Percentiles rank a stretch among this genome's conserved stretches.
phyloP scores from a whole-genome alignment of 2,113 vertebrate genomes.

The Xiphophorus hellerii region DNA sequence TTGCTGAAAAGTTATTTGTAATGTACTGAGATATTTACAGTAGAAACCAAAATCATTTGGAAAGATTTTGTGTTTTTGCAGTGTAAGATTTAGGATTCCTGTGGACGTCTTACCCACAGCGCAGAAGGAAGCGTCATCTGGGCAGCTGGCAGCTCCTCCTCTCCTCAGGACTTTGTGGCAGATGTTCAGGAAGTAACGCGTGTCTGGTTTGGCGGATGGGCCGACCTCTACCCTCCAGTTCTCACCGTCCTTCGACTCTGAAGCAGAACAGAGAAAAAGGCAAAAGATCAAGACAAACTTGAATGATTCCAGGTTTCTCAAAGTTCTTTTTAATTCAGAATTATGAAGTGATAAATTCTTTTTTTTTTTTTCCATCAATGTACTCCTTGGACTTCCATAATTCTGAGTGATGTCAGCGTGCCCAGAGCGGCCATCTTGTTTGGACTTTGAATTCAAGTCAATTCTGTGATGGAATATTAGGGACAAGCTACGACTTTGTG shows the following conservation, averaged over 20 bases:
- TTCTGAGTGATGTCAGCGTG: too few relatives aligned
- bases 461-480: too few relatives aligned
- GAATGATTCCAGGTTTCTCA: neutral
- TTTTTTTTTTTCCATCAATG: too few relatives aligned
- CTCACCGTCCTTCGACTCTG: constrained; percentile 76
- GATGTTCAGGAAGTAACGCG: constrained; percentile 88
- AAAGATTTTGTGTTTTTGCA: too few relatives aligned
- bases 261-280: constrained; percentile 8
- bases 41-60: too few relatives aligned
- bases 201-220: constrained; percentile 65
- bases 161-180: constrained; percentile 86
- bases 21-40: too few relatives aligned
- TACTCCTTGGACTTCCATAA: too few relatives aligned
- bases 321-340: neutral
- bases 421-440: too few relatives aligned
- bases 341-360: too few relatives aligned
- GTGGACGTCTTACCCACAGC: constrained; percentile 84
- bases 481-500: too few relatives aligned
- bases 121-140: constrained; percentile 86
- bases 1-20: too few relatives aligned
- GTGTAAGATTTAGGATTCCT: neutral
- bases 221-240: constrained; percentile 93
- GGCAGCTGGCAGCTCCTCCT: constrained; percentile 79
- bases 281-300: neutral
- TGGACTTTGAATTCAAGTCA: too few relatives aligned